phyloP scores from a whole-genome alignment of 1,140 invertebrate species.

The Drosophila oshimai region DNA sequence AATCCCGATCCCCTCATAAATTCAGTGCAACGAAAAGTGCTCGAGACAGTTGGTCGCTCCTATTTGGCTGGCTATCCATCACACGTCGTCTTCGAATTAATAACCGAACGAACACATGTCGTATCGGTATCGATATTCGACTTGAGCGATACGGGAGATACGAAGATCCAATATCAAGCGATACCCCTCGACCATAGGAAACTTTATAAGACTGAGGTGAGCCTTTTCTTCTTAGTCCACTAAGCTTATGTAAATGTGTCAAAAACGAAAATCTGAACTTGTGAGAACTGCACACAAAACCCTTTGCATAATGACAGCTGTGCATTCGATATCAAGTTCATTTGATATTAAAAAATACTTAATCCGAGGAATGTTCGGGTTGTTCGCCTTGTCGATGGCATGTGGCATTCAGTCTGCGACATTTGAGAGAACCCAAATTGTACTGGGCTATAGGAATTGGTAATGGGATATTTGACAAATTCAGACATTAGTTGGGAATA shows the following conservation, averaged over 20 bases:
- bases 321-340: conserved; percentile 43
- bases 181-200: conserved; percentile 68
- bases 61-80: conserved; percentile 63
- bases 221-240: conserved; percentile 3
- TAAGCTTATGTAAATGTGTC: conserved; percentile 73
- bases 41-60: conserved; percentile 52
- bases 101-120: conserved; percentile 55
- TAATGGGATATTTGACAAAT: conserved; percentile 14
- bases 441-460: conserved; percentile 15
- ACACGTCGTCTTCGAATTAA: conserved; percentile 70
- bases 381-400: conserved; percentile 29
- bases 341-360: conserved; percentile 27
- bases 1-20: conserved; percentile 50
- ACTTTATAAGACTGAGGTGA: conserved; percentile 82
- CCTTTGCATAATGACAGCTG: conserved; percentile 51
- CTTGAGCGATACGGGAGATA: conserved; percentile 30
- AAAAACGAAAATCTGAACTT: conserved; percentile 26
- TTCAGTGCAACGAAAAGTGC: conserved; percentile 54
- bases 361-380: background rate
- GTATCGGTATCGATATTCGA: conserved; percentile 34
- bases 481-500: background rate
- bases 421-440: conserved; percentile 19
- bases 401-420: conserved; percentile 17
- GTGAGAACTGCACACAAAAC: conserved; percentile 64
- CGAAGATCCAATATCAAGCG: conserved; percentile 43